Conservation (phyloP, 2,888 invertebrate species). For the Stenchaetothrips biformis region DNA sequence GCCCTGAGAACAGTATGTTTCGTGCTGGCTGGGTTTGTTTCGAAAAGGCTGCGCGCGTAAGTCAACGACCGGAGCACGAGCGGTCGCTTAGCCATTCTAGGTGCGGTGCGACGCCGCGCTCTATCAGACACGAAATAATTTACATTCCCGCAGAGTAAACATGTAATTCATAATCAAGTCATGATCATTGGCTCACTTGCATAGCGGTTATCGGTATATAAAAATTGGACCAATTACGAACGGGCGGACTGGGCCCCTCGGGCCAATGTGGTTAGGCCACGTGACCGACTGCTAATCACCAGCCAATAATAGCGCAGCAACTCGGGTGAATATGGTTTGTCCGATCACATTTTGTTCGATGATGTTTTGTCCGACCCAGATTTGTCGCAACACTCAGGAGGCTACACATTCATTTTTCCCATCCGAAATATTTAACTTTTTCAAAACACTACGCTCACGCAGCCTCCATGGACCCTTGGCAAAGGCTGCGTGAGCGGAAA, state of each 20-base stretch:
- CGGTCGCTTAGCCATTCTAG: too few relatives aligned
- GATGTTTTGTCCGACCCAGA: too few relatives aligned
- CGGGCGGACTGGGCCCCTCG: neutral
- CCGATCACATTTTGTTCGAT: too few relatives aligned
- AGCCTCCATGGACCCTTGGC: too few relatives aligned
- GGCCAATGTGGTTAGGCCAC: neutral
- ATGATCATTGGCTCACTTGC: neutral
- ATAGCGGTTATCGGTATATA: neutral
- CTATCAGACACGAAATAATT: neutral
- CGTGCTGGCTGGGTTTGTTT: too few relatives aligned
- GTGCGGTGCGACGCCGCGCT: neutral
- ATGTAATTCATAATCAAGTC: slow-evolving; percentile 1
- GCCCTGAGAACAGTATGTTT: too few relatives aligned
- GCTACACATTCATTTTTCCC: too few relatives aligned
- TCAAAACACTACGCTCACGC: too few relatives aligned
- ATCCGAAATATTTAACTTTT: too few relatives aligned
- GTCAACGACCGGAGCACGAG: neutral
- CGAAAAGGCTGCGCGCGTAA: neutral
- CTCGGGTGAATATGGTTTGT: neutral
- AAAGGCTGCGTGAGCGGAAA: too few relatives aligned
- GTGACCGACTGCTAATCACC: neutral
- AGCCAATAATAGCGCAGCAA: neutral
- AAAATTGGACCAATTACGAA: neutral
- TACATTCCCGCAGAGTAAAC: neutral
- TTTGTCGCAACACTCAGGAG: too few relatives aligned